phyloP scores from a whole-genome alignment of 64 coral and sea anemone genomes.

The Hydrozoanthus tunicans region DNA sequence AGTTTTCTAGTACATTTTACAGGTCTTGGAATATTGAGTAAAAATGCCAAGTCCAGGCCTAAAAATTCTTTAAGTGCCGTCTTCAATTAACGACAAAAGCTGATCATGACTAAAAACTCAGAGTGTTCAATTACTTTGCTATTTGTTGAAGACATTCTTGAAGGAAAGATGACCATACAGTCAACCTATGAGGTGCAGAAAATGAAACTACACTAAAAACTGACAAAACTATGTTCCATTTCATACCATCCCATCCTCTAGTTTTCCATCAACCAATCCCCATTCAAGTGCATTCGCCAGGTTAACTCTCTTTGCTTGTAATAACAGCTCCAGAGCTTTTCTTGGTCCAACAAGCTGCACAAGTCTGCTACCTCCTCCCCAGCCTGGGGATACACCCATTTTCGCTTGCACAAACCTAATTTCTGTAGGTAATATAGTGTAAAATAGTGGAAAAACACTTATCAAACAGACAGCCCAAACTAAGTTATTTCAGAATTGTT shows the following conservation, averaged over 20 bases:
- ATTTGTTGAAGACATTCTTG: no score
- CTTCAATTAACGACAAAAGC: no score
- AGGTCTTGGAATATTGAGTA: no score
- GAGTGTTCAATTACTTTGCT: background rate
- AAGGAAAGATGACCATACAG: no score
- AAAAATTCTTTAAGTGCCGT: no score
- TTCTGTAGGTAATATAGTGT: conserved; percentile 38
- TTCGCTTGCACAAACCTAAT: conserved; percentile 86
- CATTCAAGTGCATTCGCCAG: conserved; percentile 60
- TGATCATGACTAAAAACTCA: background rate
- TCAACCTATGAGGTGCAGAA: background rate
- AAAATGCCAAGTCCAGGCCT: no score
- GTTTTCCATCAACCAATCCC: conserved; percentile 82
- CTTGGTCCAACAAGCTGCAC: conserved; percentile 68
- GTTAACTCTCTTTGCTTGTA: conserved; percentile 58
- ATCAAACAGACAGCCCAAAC: background rate
- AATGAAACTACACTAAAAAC: no score
- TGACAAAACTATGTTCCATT: background rate
- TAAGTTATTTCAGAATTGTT: background rate
- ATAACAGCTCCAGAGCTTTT: conserved; percentile 75
- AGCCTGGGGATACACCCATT: conserved; percentile 91
- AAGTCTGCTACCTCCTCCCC: conserved; percentile 85
- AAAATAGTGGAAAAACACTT: background rate
- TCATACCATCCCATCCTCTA: conserved; percentile 56
- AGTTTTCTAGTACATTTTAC: no score